A percentile compares a stretch with the other conserved stretches of the same genome.
Evolutionary conservation across 2,888 invertebrate genomes (phyloP).

Genomic region (Macrophya alboannulata): DNA sequence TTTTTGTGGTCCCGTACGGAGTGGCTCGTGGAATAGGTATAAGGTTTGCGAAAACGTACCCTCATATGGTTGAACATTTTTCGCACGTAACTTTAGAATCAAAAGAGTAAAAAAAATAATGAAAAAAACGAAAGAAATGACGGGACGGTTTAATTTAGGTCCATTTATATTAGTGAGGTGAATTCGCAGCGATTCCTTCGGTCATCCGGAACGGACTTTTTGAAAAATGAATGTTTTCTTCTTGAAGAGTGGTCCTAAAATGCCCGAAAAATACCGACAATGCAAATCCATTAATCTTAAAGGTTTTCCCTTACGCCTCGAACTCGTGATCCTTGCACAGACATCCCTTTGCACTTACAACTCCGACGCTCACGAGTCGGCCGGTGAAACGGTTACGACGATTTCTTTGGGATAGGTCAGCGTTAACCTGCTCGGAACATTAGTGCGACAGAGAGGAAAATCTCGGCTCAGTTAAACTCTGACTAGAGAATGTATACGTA

Average conservation of each 20-base stretch:
- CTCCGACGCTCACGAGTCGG: slow-evolving; percentile 33
- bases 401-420: slow-evolving; percentile 54
- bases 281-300: slow-evolving; percentile 79
- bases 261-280: slow-evolving; percentile 79
- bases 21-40: not conserved
- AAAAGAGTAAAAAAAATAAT: not conserved
- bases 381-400: slow-evolving; percentile 27
- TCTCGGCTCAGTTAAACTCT: not conserved
- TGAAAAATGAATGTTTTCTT: slow-evolving; percentile 78
- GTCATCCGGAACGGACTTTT: slow-evolving; percentile 72
- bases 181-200: slow-evolving; percentile 76
- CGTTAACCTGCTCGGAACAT: slow-evolving; percentile 22
- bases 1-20: slow-evolving; percentile 16
- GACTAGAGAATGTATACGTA: not conserved
- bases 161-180: slow-evolving; percentile 62
- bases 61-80: slow-evolving; percentile 28
- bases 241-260: slow-evolving; percentile 79
- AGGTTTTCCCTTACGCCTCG: slow-evolving; percentile 68
- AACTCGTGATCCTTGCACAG: slow-evolving; percentile 58
- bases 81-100: slow-evolving; percentile 23
- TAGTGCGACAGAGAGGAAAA: slow-evolving; percentile 33
- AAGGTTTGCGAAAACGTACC: not conserved
- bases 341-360: slow-evolving; percentile 78
- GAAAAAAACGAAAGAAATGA: not conserved
- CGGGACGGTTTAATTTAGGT: slow-evolving; percentile 45